Evolutionary conservation across 2,888 invertebrate species (phyloP), one percentile per base, ranked within the genome.

Genomic region (Erebia ligea): DNA sequence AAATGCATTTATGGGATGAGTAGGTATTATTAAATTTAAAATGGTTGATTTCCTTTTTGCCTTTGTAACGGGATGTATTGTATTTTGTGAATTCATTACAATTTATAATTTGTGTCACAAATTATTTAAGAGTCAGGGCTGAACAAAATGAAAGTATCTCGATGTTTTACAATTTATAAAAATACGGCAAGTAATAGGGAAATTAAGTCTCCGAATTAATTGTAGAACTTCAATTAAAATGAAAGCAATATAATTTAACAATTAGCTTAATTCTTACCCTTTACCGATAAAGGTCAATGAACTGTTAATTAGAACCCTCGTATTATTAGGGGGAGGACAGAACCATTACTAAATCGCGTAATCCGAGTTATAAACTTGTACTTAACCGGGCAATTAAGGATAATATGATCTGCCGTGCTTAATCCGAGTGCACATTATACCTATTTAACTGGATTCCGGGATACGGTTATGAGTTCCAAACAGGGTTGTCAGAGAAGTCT

Each of bases 371-470:
- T 89, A 90, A 90, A 89, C 80, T 85, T 86, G 84, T 85, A 84
- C 87, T 91, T 87, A 88, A 86, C 84, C 84, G 83, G 80, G 82
- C 84, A 86, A 91, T 91, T 89, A 89, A 86, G 85, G 86, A 84
- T 89, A 87, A 88, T 89, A 88, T 90, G 88, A 90, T 89, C 86
- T 84, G 76, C 83, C 82, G 76, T 79, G 75, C 81, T 86, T 90
- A 91, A 91, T 89, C 90, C 90, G 80, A 80, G 79, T 84, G 87
- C 83, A 84, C 88, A 89, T 90, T 90, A 90, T 88, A 90, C 88
- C 88, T 90, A 89, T 90, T 91, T 91, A 92, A 90, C 89, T 82
- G 86, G 86, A 88, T 86, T 84, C 84, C 83, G 82, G 85, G 84
- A 85, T 82, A 84, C 85, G 79, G 86, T 90, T 92, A 92, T 90